Conservation (phyloP, 2,888 invertebrate species). For the Pseudolycoriella hygida region DNA sequence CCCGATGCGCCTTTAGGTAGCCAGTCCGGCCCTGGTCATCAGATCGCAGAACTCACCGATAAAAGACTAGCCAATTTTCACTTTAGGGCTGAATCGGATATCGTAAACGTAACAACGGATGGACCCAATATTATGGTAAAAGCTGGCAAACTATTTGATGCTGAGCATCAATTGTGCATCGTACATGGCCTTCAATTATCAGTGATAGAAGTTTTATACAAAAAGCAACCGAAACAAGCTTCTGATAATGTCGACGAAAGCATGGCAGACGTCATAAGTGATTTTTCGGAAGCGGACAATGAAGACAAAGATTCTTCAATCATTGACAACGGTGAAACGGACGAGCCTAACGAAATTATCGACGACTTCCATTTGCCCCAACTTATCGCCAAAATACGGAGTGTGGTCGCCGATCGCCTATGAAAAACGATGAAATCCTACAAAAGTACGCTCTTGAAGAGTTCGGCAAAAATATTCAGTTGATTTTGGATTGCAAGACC, state of each 20-base stretch:
- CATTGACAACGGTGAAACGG: not conserved
- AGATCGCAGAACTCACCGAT: too few species aligned
- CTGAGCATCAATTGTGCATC: not conserved
- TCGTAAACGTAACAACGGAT: not conserved
- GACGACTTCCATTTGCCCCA: too few species aligned
- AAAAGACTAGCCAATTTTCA: too few species aligned
- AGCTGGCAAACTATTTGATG: not conserved
- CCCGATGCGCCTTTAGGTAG: too few species aligned
- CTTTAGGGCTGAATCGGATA: not conserved
- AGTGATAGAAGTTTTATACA: not conserved
- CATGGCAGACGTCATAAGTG: not conserved
- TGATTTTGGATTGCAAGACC: not conserved
- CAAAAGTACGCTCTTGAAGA: not conserved
- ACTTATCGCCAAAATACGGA: not conserved
- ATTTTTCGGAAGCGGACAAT: not conserved
- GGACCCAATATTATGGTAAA: not conserved
- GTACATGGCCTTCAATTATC: not conserved
- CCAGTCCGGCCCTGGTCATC: too few species aligned
- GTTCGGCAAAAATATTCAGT: not conserved
- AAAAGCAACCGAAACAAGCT: not conserved
- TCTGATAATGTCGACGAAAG: not conserved
- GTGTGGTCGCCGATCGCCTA: not conserved
- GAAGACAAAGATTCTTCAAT: not conserved
- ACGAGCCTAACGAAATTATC: not conserved
- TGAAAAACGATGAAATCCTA: not conserved